Conservation (phyloP, 2,888 invertebrate species). For the Asteroscopus sphinx region DNA sequence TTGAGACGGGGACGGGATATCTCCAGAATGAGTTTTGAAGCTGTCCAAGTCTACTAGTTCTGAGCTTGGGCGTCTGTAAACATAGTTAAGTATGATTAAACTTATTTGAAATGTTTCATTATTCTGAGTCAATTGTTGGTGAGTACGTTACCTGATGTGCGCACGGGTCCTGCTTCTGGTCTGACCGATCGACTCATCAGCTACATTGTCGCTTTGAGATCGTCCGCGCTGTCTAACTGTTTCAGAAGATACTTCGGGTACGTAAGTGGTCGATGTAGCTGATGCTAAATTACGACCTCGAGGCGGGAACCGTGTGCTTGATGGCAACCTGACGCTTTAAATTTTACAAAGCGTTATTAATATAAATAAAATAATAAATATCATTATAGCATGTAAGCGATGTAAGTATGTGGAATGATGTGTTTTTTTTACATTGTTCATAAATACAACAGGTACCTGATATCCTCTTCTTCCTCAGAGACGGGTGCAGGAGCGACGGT, state of each 20-base stretch:
- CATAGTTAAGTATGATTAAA: constrained; percentile 10
- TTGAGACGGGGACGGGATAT: constrained; percentile 87
- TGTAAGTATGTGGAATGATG: constrained; percentile 4
- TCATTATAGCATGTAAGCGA: not conserved
- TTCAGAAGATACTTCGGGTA: constrained; percentile 84
- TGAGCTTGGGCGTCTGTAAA: constrained; percentile 92
- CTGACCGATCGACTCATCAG: constrained; percentile 85
- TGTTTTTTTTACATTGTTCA: constrained; percentile 15
- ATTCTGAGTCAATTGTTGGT: constrained; percentile 8
- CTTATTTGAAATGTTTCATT: not conserved
- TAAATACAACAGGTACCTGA: constrained; percentile 71
- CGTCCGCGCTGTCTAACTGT: constrained; percentile 80
- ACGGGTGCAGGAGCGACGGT: constrained; percentile 82
- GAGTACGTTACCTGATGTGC: constrained; percentile 85
- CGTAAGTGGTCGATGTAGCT: constrained; percentile 85
- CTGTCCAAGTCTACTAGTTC: constrained; percentile 95
- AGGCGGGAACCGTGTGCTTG: constrained; percentile 96
- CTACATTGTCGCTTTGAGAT: constrained; percentile 81
- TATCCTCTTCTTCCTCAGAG: constrained; percentile 82
- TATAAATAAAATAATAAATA: constrained; percentile 8
- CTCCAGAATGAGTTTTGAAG: constrained; percentile 93
- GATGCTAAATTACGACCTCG: constrained; percentile 89
- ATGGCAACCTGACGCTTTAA: constrained; percentile 90
- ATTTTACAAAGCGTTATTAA: constrained; percentile 45
- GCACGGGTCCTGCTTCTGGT: constrained; percentile 90